Percentiles rank a stretch among this genome's conserved stretches.
These are phyloP conservation scores for Stenoptilia bipunctidactyla DNA, from an alignment of 2,888 invertebrate genomes.

Conservation along the genomic window DNA sequence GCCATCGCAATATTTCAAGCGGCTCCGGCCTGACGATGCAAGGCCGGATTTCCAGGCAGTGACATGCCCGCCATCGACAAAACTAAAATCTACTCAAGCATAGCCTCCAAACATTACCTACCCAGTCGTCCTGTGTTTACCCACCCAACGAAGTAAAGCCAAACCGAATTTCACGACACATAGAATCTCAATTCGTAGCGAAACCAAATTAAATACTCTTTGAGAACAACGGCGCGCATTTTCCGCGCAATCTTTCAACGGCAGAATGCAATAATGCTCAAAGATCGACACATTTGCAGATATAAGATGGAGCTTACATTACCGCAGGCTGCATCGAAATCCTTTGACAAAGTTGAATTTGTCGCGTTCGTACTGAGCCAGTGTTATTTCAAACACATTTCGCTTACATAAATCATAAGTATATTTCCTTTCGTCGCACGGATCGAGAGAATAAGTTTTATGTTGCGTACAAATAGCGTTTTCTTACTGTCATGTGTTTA, in stretches of 20 bases:
- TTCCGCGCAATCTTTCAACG: neutral
- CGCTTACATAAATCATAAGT: conserved; percentile 50
- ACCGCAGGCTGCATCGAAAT: conserved; percentile 13
- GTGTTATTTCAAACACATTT: conserved; percentile 37
- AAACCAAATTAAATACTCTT: neutral
- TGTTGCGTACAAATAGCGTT: conserved; percentile 16
- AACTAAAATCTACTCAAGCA: too few relatives aligned
- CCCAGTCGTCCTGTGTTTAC: too few relatives aligned
- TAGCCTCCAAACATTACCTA: too few relatives aligned
- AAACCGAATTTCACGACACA: too few relatives aligned
- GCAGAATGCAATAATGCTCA: neutral
- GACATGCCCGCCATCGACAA: too few relatives aligned
- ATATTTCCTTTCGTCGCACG: conserved; percentile 36
- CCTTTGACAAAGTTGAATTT: conserved; percentile 25
- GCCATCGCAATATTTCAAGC: too few relatives aligned
- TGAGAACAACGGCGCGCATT: neutral
- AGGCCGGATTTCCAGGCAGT: too few relatives aligned
- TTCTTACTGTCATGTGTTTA: neutral
- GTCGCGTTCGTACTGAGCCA: conserved; percentile 21
- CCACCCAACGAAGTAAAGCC: too few relatives aligned
- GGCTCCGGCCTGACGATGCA: too few relatives aligned
- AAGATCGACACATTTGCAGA: conserved; percentile 1
- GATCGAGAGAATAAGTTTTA: conserved; percentile 22
- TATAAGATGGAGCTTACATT: conserved; percentile 5
- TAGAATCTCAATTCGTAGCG: too few relatives aligned